Percentiles rank a stretch among this genome's conserved stretches.
Evolutionary conservation across 1,140 invertebrate species (phyloP).

Genomic region (Campoletis sonorensis): DNA sequence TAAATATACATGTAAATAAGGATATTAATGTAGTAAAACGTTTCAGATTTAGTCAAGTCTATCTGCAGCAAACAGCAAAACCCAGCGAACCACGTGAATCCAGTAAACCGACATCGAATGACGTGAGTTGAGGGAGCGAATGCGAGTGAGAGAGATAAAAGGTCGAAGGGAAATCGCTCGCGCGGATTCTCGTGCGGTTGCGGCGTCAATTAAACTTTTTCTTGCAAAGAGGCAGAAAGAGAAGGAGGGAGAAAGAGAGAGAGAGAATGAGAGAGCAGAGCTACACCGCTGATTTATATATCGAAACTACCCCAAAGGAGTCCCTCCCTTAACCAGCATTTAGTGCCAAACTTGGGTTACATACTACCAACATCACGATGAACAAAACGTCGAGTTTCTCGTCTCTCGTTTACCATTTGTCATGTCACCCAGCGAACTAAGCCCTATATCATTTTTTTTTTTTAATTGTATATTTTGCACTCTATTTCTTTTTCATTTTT

Average conservation of each 20-base stretch:
- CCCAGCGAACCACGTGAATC: conserved; percentile 17
- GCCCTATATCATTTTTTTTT: background rate
- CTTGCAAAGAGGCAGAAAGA: background rate
- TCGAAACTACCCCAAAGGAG: conserved; percentile 10
- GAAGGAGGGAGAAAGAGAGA: background rate
- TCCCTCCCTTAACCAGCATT: background rate
- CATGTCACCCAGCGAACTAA: background rate
- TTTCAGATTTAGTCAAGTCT: conserved; percentile 1
- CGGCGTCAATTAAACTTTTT: conserved; percentile 54
- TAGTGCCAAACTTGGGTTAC: background rate
- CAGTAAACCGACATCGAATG: background rate
- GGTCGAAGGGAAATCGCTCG: conserved; percentile 8
- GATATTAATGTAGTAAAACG: background rate
- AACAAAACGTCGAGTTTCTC: conserved; percentile 17
- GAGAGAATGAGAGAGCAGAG: background rate
- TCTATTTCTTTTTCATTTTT: background rate
- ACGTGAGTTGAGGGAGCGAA: background rate
- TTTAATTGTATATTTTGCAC: background rate
- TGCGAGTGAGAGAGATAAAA: background rate
- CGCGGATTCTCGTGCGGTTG: conserved; percentile 39
- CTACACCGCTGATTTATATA: conserved; percentile 37
- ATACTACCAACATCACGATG: conserved; percentile 12
- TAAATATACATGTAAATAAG: background rate
- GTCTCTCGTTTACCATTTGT: conserved; percentile 18
- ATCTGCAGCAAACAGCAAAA: conserved; percentile 29